phyloP scores from a whole-genome alignment of 2,113 vertebrate genomes.

The Leucosticte australis region DNA sequence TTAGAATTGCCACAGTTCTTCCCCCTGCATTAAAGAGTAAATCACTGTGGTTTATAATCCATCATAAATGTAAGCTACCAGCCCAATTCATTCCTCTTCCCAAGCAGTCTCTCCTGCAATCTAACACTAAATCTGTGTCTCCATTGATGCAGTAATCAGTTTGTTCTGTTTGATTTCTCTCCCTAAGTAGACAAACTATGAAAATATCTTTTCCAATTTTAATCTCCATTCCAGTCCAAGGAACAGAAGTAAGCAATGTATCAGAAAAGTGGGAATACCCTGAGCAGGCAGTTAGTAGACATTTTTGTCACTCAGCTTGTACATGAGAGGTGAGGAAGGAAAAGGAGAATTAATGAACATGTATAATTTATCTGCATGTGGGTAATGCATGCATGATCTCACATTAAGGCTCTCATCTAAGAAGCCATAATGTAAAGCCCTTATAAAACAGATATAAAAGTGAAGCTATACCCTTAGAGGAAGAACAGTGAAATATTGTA shows the following conservation, averaged over 20 bases:
- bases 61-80: neutral
- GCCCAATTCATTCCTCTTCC: neutral
- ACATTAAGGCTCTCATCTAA: neutral
- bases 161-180: constrained; percentile 38
- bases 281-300: neutral
- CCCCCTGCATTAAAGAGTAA: neutral
- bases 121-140: neutral
- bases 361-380: neutral
- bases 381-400: neutral
- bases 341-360: neutral
- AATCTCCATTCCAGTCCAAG: neutral
- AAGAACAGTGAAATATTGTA: neutral
- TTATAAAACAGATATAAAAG: constrained; percentile 2
- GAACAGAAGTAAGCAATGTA: neutral
- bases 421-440: neutral
- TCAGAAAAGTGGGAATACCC: neutral
- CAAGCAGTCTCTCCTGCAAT: neutral
- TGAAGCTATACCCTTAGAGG: neutral
- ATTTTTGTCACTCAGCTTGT: neutral
- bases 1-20: neutral
- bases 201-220: constrained; percentile 10
- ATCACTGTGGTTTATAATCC: constrained; percentile 13
- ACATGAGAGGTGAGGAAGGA: neutral
- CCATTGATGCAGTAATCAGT: neutral
- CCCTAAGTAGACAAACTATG: neutral